Conservation (phyloP, 2,113 vertebrate genomes). For the Donacobius atricapilla region DNA sequence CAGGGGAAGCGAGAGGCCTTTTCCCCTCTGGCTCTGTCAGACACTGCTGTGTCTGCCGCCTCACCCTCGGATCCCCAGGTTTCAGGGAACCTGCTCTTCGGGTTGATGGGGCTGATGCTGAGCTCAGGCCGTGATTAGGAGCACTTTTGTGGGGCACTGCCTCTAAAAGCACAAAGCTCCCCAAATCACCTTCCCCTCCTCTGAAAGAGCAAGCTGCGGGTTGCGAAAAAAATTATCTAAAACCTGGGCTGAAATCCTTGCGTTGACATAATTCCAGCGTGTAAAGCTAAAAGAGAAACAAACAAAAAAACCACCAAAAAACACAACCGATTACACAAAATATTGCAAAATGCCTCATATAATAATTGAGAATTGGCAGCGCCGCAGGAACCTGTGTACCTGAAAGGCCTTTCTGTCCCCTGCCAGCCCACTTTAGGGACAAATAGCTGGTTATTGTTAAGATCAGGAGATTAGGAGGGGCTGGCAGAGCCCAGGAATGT, state of each 20-base stretch:
- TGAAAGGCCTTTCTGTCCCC: background rate
- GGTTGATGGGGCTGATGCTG: background rate
- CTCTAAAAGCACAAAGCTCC: background rate
- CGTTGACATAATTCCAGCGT: background rate
- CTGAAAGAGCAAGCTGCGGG: background rate
- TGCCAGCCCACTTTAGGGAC: background rate
- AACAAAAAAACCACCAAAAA: too few relatives aligned
- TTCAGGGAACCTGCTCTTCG: background rate
- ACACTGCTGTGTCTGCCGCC: rapidly evolving
- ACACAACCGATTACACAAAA: background rate
- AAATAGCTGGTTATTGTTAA: background rate
- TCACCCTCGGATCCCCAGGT: background rate
- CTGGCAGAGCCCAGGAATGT: background rate
- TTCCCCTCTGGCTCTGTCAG: background rate
- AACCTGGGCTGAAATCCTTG: background rate
- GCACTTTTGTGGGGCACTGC: background rate
- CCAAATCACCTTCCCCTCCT: too few relatives aligned
- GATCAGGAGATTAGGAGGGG: background rate
- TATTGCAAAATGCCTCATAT: background rate
- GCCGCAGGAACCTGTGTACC: background rate
- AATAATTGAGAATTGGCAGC: background rate
- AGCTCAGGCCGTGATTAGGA: background rate
- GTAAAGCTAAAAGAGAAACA: background rate
- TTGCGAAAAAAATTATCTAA: background rate
- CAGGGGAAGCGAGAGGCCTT: background rate